phyloP scores from a whole-genome alignment of 2,888 invertebrate species.

The Synanthedon andrenaeformis region DNA sequence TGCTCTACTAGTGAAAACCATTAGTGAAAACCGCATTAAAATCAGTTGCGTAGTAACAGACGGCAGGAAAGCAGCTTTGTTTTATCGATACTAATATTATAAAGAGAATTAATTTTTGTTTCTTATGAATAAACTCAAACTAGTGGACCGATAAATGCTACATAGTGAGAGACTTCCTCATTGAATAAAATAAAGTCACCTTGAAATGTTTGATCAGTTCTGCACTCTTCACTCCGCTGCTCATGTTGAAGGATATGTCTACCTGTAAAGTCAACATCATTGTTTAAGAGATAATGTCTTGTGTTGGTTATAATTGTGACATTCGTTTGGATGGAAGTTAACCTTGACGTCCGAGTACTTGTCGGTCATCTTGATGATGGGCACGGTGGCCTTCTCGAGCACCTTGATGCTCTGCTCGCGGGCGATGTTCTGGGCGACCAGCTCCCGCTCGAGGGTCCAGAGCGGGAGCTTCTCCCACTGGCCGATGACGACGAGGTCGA shows the following conservation, averaged over 20 bases:
- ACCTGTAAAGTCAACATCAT: slow-evolving; percentile 51
- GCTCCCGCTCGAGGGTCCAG: slow-evolving; percentile 90
- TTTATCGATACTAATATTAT: too few relatives aligned
- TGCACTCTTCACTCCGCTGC: slow-evolving; percentile 96
- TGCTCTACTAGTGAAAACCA: too few relatives aligned
- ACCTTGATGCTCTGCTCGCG: slow-evolving; percentile 93
- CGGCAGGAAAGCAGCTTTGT: too few relatives aligned
- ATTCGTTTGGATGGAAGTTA: too few relatives aligned
- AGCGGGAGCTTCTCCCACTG: slow-evolving; percentile 94
- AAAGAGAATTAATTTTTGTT: too few relatives aligned
- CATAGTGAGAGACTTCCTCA: background rate
- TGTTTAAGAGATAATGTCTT: too few relatives aligned
- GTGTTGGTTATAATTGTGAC: too few relatives aligned
- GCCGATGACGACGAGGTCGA: slow-evolving; percentile 75
- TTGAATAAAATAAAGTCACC: slow-evolving; percentile 24
- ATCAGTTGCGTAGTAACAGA: too few relatives aligned
- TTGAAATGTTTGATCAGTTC: slow-evolving; percentile 94
- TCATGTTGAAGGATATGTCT: slow-evolving; percentile 99
- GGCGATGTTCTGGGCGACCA: slow-evolving; percentile 90
- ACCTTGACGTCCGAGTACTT: slow-evolving; percentile 84
- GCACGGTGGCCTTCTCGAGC: slow-evolving; percentile 97
- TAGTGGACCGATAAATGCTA: background rate
- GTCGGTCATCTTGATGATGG: slow-evolving; percentile 97
- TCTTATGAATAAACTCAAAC: too few relatives aligned
- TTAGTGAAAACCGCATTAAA: too few relatives aligned